A percentile compares a stretch with the other conserved stretches of the same genome.
These are phyloP conservation scores for Tupaia tana DNA, from an alignment of 2,113 vertebrate genomes.

Conservation along the genomic window DNA sequence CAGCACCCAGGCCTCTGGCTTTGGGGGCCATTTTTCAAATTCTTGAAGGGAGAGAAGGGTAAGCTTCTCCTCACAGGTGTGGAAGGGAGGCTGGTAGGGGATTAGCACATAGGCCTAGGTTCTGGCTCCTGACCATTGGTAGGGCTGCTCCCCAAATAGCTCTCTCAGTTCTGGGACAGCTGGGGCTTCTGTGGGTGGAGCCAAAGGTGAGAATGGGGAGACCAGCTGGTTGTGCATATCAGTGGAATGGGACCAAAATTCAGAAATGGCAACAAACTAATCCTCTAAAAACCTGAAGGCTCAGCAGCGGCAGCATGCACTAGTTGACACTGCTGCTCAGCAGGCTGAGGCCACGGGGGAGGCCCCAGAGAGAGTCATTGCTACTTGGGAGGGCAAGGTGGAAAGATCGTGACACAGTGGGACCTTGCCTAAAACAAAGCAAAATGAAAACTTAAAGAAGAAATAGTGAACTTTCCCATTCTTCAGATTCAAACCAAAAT, in stretches of 20 bases:
- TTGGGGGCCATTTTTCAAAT: accelerated
- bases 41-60: too few relatives aligned
- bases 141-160: neutral
- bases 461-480: neutral
- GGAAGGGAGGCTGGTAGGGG: too few relatives aligned
- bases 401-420: too few relatives aligned
- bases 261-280: neutral
- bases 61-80: accelerated
- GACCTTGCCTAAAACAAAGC: too few relatives aligned
- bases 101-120: too few relatives aligned
- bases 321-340: too few relatives aligned
- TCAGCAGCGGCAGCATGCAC: too few relatives aligned
- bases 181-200: neutral
- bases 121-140: neutral
- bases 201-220: neutral
- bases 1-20: neutral
- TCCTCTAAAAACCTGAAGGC: neutral
- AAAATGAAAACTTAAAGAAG: neutral
- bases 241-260: too few relatives aligned
- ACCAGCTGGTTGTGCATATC: accelerated
- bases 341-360: too few relatives aligned
- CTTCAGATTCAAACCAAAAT: neutral
- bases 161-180: neutral
- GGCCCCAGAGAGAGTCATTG: too few relatives aligned
- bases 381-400: too few relatives aligned